These are phyloP conservation scores for Lucilia cuprina DNA, from an alignment of 1,140 invertebrate species.

Conservation along the genomic window DNA sequence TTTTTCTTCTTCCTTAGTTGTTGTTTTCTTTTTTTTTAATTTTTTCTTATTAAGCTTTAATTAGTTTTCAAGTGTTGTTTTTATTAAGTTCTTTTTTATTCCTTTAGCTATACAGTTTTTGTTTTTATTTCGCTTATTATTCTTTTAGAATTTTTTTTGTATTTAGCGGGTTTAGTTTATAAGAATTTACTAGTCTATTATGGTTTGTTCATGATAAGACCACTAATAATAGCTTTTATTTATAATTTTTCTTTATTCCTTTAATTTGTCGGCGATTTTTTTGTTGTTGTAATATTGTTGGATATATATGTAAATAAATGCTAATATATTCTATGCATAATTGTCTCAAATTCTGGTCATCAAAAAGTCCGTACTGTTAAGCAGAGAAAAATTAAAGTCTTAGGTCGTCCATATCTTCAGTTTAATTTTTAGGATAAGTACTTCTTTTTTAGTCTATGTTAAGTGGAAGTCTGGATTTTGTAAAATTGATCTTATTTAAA, in stretches of 20 bases:
- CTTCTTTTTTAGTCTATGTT: too few relatives aligned
- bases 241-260: background rate
- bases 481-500: too few relatives aligned
- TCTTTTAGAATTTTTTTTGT: background rate
- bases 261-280: background rate
- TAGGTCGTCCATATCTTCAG: too few relatives aligned
- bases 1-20: constrained; percentile 35
- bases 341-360: too few relatives aligned
- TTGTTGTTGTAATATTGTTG: background rate
- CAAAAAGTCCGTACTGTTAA: too few relatives aligned
- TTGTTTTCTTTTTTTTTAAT: constrained; percentile 28
- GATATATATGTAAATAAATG: too few relatives aligned
- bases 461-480: too few relatives aligned
- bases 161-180: background rate
- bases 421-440: too few relatives aligned
- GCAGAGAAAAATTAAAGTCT: too few relatives aligned
- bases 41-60: constrained; percentile 60
- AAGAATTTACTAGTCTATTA: constrained; percentile 26
- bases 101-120: background rate
- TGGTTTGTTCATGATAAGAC: constrained; percentile 10
- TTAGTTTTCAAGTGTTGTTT: constrained; percentile 62
- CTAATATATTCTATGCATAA: too few relatives aligned
- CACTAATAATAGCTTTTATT: background rate
- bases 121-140: too few relatives aligned
- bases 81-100: constrained; percentile 51